These are phyloP conservation scores for Verasper variegatus DNA, from an alignment of 2,113 vertebrate species.

Conservation along the genomic window DNA sequence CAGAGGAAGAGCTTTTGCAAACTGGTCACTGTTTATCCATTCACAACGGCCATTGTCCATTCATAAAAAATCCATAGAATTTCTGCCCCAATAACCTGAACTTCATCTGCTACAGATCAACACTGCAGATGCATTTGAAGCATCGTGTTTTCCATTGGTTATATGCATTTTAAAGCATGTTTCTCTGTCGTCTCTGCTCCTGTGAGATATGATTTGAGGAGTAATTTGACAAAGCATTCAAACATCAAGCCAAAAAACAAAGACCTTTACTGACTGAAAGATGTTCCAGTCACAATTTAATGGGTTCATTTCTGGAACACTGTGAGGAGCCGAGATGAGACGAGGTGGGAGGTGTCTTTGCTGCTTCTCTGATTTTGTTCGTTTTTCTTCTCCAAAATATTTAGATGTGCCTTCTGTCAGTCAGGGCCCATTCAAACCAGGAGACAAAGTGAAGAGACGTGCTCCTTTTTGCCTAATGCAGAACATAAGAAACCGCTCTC, in stretches of 20 bases:
- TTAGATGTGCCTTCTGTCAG: constrained; percentile 40
- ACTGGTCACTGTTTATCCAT: constrained; percentile 10
- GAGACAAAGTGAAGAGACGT: neutral
- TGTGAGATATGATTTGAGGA: constrained; percentile 30
- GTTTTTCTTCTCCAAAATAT: constrained; percentile 30
- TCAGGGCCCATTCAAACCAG: constrained; percentile 22
- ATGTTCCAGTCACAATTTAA: constrained; percentile 26
- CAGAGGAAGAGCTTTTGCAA: constrained; percentile 6
- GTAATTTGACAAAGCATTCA: constrained; percentile 28
- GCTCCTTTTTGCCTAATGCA: neutral
- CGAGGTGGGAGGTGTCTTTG: constrained; percentile 28
- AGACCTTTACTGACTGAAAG: constrained; percentile 11
- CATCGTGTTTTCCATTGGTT: neutral
- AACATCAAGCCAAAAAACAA: constrained; percentile 6
- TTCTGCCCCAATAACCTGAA: neutral
- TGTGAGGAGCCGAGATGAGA: constrained; percentile 36
- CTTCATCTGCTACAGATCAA: neutral
- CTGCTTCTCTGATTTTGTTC: constrained; percentile 49
- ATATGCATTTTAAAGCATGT: neutral
- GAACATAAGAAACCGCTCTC: constrained; percentile 4
- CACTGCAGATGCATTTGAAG: neutral
- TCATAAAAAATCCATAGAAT: neutral
- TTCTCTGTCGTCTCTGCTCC: constrained; percentile 4
- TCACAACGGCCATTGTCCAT: neutral
- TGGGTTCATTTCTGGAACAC: constrained; percentile 35